A percentile compares a stretch with the other conserved stretches of the same genome.
phyloP scores from a whole-genome alignment of 2,888 invertebrate genomes.

The Sarcophaga variegata region DNA sequence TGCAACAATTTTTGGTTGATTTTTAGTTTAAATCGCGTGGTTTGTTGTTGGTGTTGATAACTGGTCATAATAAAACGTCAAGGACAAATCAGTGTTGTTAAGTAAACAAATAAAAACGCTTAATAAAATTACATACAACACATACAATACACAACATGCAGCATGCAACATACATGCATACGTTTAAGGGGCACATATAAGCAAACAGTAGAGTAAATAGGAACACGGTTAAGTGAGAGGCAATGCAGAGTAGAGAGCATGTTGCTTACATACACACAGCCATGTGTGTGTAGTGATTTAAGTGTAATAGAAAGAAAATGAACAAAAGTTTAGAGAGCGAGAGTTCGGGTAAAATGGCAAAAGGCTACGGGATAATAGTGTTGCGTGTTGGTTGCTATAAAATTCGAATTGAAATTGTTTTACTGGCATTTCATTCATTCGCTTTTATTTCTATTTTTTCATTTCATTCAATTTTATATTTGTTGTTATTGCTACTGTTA shows the following conservation, averaged over 20 bases:
- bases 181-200: too few species aligned
- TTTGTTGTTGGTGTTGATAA: slow-evolving; percentile 39
- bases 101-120: slow-evolving; percentile 32
- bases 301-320: neutral
- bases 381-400: slow-evolving; percentile 53
- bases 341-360: neutral
- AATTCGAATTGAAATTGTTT: slow-evolving; percentile 35
- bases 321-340: neutral
- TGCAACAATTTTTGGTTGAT: slow-evolving; percentile 22
- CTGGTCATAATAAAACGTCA: slow-evolving; percentile 53
- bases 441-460: slow-evolving; percentile 8
- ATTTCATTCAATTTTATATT: slow-evolving; percentile 31
- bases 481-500: neutral
- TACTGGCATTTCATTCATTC: neutral
- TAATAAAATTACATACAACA: neutral
- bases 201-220: too few species aligned
- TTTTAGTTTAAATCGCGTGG: slow-evolving; percentile 39
- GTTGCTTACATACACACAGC: neutral
- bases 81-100: slow-evolving; percentile 52
- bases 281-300: neutral
- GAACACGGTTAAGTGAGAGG: neutral
- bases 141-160: neutral
- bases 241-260: neutral
- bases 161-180: too few species aligned
- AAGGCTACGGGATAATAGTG: slow-evolving; percentile 25